phyloP scores from a whole-genome alignment of 1,140 invertebrate species.

The Mylabris phalerata region DNA sequence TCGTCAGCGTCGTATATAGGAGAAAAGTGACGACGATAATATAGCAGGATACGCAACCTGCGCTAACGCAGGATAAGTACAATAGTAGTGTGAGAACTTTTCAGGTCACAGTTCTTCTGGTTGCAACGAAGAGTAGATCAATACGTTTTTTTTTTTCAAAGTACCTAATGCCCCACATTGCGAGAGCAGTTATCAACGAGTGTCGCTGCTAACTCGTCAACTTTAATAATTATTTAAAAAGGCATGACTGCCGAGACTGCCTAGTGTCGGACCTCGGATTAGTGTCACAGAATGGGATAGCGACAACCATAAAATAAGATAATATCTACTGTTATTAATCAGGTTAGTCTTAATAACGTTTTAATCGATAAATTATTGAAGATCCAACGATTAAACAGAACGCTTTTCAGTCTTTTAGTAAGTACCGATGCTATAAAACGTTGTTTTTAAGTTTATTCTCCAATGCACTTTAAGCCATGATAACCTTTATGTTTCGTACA shows the following conservation, averaged over 20 bases:
- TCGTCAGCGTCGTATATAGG: neutral
- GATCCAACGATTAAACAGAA: no score
- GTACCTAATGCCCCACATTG: slow-evolving; percentile 35
- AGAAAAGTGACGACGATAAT: slow-evolving; percentile 4
- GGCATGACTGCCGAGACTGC: slow-evolving; percentile 18
- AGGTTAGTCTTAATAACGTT: neutral
- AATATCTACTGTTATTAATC: slow-evolving; percentile 7
- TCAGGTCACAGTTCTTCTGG: slow-evolving; percentile 21
- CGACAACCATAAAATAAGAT: slow-evolving; percentile 9
- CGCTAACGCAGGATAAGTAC: slow-evolving; percentile 14
- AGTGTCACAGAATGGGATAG: slow-evolving; percentile 30
- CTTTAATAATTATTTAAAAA: slow-evolving; percentile 33
- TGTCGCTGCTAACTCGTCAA: slow-evolving; percentile 39
- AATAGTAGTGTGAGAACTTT: slow-evolving; percentile 20
- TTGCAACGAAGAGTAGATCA: slow-evolving; percentile 27
- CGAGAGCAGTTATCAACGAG: slow-evolving; percentile 33
- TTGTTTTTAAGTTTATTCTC: no score
- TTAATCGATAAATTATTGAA: no score
- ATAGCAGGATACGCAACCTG: slow-evolving; percentile 4
- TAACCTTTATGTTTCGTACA: no score
- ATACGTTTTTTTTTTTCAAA: slow-evolving; percentile 25
- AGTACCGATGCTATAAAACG: no score
- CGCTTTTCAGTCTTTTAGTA: no score
- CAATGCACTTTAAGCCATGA: no score
- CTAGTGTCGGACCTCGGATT: slow-evolving; percentile 33